phyloP scores from a whole-genome alignment of 2,888 invertebrate genomes.

The Amorpha juglandis region DNA sequence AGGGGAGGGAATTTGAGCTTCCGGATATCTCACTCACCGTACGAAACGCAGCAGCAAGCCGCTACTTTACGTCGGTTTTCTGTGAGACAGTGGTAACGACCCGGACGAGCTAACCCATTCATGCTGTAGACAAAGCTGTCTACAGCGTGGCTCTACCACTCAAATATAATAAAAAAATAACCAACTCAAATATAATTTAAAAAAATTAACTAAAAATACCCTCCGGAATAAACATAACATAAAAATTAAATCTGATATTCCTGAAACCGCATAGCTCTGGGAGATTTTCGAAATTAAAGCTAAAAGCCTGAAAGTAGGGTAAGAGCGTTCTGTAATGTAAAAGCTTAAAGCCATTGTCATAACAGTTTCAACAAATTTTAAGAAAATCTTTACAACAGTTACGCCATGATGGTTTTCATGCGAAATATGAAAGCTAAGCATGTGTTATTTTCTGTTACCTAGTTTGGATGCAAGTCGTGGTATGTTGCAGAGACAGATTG shows the following conservation, averaged over 20 bases:
- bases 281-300: slow-evolving; percentile 28
- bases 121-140: too few species aligned
- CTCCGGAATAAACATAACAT: neutral
- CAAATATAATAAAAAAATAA: too few species aligned
- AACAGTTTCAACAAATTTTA: slow-evolving; percentile 25
- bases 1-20: too few species aligned
- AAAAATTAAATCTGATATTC: slow-evolving; percentile 19
- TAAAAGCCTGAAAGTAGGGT: slow-evolving; percentile 31
- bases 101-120: too few species aligned
- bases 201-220: neutral
- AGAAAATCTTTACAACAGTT: slow-evolving; percentile 22
- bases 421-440: slow-evolving; percentile 17
- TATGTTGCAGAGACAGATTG: neutral
- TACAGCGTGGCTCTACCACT: too few species aligned
- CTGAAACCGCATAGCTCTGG: slow-evolving; percentile 9
- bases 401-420: neutral
- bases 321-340: slow-evolving; percentile 31
- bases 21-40: too few species aligned
- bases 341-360: slow-evolving; percentile 26
- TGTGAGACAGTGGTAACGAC: too few species aligned
- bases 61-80: too few species aligned
- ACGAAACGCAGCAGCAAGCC: too few species aligned
- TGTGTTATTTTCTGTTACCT: neutral
- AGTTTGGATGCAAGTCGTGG: neutral
- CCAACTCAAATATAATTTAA: too few species aligned